phyloP scores from a whole-genome alignment of 2,888 invertebrate species.

The Brachynemurus nebulosus region DNA sequence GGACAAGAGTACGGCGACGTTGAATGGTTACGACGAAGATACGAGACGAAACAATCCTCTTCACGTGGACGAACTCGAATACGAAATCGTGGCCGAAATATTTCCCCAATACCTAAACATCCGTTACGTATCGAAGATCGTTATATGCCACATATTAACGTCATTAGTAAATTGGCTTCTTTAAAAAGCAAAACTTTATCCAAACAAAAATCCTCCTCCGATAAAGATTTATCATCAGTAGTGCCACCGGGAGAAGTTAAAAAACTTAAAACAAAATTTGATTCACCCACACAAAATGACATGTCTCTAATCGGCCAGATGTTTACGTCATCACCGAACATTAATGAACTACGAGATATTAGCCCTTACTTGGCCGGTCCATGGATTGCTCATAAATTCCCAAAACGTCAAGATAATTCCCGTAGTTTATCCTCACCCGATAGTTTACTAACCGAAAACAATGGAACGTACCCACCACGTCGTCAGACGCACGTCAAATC shows the following conservation, averaged over 20 bases:
- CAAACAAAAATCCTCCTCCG: constrained; percentile 24
- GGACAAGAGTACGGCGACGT: constrained; percentile 43
- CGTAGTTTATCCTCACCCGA: constrained; percentile 43
- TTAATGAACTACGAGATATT: constrained; percentile 61
- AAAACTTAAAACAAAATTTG: constrained; percentile 57
- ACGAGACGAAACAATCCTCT: constrained; percentile 36
- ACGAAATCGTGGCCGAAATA: constrained; percentile 33
- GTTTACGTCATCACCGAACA: constrained; percentile 68
- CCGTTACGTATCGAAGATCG: constrained; percentile 53
- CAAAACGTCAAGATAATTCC: constrained; percentile 53
- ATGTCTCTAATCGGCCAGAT: constrained; percentile 58
- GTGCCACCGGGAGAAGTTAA: constrained; percentile 48
- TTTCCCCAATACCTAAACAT: constrained; percentile 45
- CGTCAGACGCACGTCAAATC: constrained; percentile 29
- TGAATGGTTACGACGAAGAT: constrained; percentile 43
- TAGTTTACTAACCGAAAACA: constrained; percentile 24
- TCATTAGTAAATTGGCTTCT: constrained; percentile 75
- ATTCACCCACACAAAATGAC: constrained; percentile 34
- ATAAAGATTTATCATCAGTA: constrained; percentile 18
- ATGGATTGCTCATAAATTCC: constrained; percentile 71
- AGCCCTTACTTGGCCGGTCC: constrained; percentile 64
- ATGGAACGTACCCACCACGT: constrained; percentile 27
- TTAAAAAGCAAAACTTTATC: constrained; percentile 24
- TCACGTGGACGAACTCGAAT: constrained; percentile 36
- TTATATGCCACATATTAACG: constrained; percentile 77